Evolutionary conservation across 2,888 invertebrate species (phyloP), one percentile per base, ranked within the genome.

Genomic region (Caradrina clavipalpis): DNA sequence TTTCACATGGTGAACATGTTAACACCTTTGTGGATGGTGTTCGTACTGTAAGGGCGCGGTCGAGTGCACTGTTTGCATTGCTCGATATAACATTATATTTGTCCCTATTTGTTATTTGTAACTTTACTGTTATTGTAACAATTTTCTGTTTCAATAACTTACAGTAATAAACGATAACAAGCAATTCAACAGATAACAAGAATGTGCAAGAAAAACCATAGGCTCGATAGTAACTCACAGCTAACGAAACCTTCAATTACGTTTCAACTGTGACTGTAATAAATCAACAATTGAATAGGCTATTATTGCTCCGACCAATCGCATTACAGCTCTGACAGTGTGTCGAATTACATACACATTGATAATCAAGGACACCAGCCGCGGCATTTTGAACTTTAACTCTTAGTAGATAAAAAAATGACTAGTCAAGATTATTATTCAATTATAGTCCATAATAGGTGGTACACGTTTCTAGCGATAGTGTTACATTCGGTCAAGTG

Each of bases 1-100:
- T 89, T 89, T 90, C 90, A 86, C 89, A 88, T 89, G 86, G 73
- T 87, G 87, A 84, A 86, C 89, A 87, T 85, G 86, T 89, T 90
- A 87, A 86, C 88, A 89, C 89, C 87, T 89, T 82, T 78, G 74
- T 84, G 77, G 84, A 81, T 69, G 69, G 60, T 74, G 73, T 71
- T 68, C 61, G 60, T 73, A 71, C 69, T 73, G 73, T 69, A 47
- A 68, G 61, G 69, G 71, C 56, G 68, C 69, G 73, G 26, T 73
- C 47, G 51, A 54, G 58, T 73, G 47, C 61, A 60, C 53, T 42
- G 55, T 64, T 31, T 47, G 55, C 50, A 26, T 61, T 72, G 19
- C 45, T 61, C 60, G 50, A 19, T 39, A 51, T 56, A 61, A n/a
- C 56, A n/a, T 47, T 35, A 57, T 21, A 49, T 21, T 19, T 21